Base-by-base conservation (phyloP, 2,888 invertebrate genomes). In the Melieria omissa region DNA sequence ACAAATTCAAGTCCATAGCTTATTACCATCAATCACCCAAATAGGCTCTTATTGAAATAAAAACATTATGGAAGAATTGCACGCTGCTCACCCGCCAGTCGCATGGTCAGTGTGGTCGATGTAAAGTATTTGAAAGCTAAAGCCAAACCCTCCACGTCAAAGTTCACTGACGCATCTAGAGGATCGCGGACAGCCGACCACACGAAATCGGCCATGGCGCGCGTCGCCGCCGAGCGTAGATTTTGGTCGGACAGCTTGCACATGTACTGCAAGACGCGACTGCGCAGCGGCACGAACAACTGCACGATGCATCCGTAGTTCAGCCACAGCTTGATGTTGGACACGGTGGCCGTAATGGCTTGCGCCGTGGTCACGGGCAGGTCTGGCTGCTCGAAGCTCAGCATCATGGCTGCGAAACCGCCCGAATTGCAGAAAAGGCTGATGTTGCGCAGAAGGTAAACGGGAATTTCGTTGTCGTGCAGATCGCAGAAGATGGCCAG, bases 61-160 rank as follows among this genome's bases (percentile, higher is more conserved):
- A 49, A 8, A 52, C 12, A n/a, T 52, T 6, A 47, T 10, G 7
- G n/a, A 46, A 4, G 47, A 12, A 62, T 14, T 8, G 14, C 14
- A 14, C 14, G n/a, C n/a, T 62, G 42, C 55, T 47, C 45, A 72
- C 98, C 97, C 10, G 97, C 95, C 71, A 98, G 87, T 73, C 97
- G 89, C 94, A 98, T 97, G 0, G 97, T 97, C 73, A 98, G 86
- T 0, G 97, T 98, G 68, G 96, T 95, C 79, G 97, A 97, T 75
- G 95, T 96, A 85, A 98, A 97, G 88, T 97, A 97, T 86, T 98
- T 98, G 86, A 96, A 97, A n/a, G 97, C 97, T 76, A 97, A 88
- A 73, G 95, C 93, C 54, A 98, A 88, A 0, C 97, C 97, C 83
- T 97, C 97, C 1, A 91, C 90, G 82, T 97, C 97, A 96, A 96